Evolutionary conservation across 2,113 vertebrate species (phyloP), one percentile per base, ranked within the genome.

Genomic region (Scolopax mira): DNA sequence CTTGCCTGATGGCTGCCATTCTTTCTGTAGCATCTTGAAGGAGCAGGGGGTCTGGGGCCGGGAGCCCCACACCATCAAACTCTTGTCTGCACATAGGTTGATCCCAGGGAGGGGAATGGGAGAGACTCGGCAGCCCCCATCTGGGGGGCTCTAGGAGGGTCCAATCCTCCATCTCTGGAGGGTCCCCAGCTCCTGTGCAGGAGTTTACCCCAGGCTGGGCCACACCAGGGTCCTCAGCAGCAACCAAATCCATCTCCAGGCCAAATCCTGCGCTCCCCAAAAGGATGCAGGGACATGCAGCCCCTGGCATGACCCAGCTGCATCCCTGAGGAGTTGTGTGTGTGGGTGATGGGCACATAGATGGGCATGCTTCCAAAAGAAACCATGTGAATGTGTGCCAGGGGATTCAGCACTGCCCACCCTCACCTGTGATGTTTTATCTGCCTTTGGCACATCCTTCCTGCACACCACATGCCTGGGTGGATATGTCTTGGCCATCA

Each of bases 281-380:
- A 30, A 64, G 35, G 33, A 30, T 19, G 21, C 3, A 64, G 0
- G 5, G n/a, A 35, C 19, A 25, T 1, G 1, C 42, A 57, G 58
- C n/a, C 21, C 48, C 9, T 49, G 42, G 31, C 9, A 8, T 30
- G 35, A 27, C 28, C 16, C 44, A 39, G 51, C 42, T n/a, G 33
- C 58, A n/a, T 39, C 60, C 11, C 66, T 8, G n/a, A 24, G 52
- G n/a, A 7, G 31, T 4, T 35, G 27, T 2, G 1, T 42, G 10
- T 5, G 0, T 2, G 55, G 8, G 27, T 33, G 67, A 54, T 6
- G 23, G 60, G 16, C 19, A n/a, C 1, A 0, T 13, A 18, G 37
- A 6, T 58, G 1, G 78, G 9, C 24, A 22, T 1, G 1, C 64
- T 75, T 46, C 71, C 25, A 18, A 77, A 62, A 64, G 55, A 35